Conservation (phyloP, 2,113 vertebrate species). For the Megalops atlanticus region DNA sequence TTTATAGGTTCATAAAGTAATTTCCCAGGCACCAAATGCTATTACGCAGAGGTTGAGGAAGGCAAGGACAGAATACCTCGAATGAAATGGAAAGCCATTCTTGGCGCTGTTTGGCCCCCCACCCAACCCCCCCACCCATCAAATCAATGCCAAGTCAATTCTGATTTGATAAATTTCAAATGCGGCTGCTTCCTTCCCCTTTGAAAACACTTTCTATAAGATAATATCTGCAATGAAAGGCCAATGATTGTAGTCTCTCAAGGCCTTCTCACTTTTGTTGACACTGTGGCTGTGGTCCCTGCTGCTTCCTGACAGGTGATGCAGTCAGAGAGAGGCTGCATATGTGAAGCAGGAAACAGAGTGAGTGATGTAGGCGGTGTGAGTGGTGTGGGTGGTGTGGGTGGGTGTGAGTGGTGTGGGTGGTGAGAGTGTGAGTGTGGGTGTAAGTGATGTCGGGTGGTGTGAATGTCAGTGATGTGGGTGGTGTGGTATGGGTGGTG, state of each 20-base stretch:
- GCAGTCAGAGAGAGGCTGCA: not conserved
- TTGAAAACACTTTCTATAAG: conserved; percentile 14
- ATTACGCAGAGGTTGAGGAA: conserved; percentile 62
- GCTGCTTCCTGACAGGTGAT: conserved; percentile 2
- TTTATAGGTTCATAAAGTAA: conserved; percentile 70
- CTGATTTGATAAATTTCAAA: conserved; percentile 10
- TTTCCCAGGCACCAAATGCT: conserved; percentile 68
- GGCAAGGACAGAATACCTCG: conserved; percentile 65
- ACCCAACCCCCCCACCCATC: conserved; percentile 28
- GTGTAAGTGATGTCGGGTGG: too few relatives aligned
- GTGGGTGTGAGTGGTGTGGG: too few relatives aligned
- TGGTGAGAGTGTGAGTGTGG: too few relatives aligned
- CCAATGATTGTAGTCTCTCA: not conserved
- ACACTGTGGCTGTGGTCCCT: not conserved
- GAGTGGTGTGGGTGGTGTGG: too few relatives aligned
- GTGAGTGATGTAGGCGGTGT: too few relatives aligned
- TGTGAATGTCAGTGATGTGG: too few relatives aligned
- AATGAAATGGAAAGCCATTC: conserved; percentile 64
- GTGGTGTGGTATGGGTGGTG: too few relatives aligned
- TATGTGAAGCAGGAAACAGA: not conserved
- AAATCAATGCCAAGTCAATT: conserved; percentile 23
- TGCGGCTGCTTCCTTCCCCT: conserved; percentile 17
- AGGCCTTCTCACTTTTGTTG: conserved; percentile 5
- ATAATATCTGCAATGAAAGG: conserved; percentile 15
- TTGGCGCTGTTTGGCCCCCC: conserved; percentile 50